Evolutionary conservation across 1,140 invertebrate species (phyloP), one percentile per base, ranked within the genome.

Genomic region (Tigriopus japonicus): DNA sequence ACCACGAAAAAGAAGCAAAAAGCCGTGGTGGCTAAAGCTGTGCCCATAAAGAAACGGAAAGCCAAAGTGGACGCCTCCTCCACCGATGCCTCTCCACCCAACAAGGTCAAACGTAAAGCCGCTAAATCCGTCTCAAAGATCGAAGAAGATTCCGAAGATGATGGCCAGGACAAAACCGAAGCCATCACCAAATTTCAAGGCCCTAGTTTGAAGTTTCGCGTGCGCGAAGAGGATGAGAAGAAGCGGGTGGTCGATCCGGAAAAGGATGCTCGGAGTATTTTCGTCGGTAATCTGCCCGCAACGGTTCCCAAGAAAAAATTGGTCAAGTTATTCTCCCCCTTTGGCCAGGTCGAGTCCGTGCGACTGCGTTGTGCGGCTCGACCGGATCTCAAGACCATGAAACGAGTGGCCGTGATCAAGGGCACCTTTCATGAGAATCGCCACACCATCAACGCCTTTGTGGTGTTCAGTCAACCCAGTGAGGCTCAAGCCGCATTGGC

Each of bases 211-310:
- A 40, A 23, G 17, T 40, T 5, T 14, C 21, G 42, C 9, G 55
- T 40, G 21, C 24, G 13, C 12, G 14, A 35, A 3, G 55, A 58
- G 55, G 55, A 58, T 17, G 55, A 23, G 15, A 58, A 58, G 14
- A n/a, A 42, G 15, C 17, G 23, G 42, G 17, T 41, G 55, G 21
- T 15, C 2, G 55, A 58, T 58, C 55, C 41, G 14, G 55, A 58
- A 40, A 58, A 58, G n/a, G 55, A 58, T n/a, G 42, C 58, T 17
- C 52, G 60, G 7, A 62, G 56, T 3, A 12, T 62, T 13, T 62
- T 62, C 14, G 43, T 62, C 23, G 60, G 60, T 14, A 62, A 62
- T 45, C 53, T 62, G 15, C 13, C 40, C 15, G 13, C 60, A 1
- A 42, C 15, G 15, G 28, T 28, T 21, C 13, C n/a, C 12, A 59